phyloP scores from a whole-genome alignment of 2,888 invertebrate genomes.

The Oeneis ivallda region DNA sequence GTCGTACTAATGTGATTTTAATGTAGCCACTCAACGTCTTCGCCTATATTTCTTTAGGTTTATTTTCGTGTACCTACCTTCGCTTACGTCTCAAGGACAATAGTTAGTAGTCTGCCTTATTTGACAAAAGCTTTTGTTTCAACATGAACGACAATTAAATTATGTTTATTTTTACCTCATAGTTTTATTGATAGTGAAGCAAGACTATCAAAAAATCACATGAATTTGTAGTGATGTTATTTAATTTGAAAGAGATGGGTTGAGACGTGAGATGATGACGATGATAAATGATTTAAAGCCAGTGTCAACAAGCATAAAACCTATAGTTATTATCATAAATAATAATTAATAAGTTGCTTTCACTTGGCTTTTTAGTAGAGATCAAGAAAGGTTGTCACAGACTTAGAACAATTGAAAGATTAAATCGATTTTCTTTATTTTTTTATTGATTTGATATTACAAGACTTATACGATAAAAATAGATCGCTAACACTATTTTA shows the following conservation, averaged over 20 bases:
- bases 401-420: no score
- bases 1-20: constrained; percentile 80
- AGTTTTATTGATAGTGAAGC: neutral
- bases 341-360: no score
- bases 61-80: constrained; percentile 47
- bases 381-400: no score
- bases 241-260: no score
- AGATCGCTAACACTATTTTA: neutral
- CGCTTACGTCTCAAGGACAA: constrained; percentile 16
- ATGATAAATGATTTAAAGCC: no score
- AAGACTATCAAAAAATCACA: no score
- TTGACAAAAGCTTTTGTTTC: neutral
- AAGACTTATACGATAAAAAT: neutral
- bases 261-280: no score
- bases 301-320: no score
- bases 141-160: neutral
- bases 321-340: no score
- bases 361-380: no score
- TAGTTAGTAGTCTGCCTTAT: neutral
- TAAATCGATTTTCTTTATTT: neutral
- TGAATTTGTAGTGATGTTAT: no score
- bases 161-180: neutral
- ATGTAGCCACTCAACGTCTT: constrained; percentile 72
- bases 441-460: neutral
- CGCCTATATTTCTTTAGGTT: constrained; percentile 68